A percentile compares a stretch with the other conserved stretches of the same genome.
Conservation (phyloP, 2,888 invertebrate genomes). For the Lepidocyrtoides sp. region DNA sequence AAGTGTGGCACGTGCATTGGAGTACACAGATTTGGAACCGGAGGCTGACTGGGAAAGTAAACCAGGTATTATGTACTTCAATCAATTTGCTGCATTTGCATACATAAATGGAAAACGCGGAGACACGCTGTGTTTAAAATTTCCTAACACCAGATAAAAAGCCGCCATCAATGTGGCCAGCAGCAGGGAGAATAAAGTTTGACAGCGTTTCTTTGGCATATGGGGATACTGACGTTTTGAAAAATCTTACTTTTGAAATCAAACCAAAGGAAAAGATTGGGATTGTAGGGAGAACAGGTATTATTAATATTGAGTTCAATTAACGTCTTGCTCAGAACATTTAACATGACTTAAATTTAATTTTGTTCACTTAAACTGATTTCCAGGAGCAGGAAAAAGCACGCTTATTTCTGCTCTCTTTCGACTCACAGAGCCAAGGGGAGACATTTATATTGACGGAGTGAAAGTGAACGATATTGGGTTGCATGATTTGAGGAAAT, state of each 20-base stretch:
- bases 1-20: constrained; percentile 83
- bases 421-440: constrained; percentile 93
- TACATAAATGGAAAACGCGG: constrained; percentile 59
- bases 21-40: constrained; percentile 87
- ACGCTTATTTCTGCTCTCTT: constrained; percentile 95
- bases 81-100: background rate
- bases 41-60: constrained; percentile 91
- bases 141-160: no score
- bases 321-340: no score
- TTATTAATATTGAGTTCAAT: no score
- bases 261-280: constrained; percentile 84
- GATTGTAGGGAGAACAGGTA: constrained; percentile 90
- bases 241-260: constrained; percentile 86
- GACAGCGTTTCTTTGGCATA: constrained; percentile 86
- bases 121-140: no score
- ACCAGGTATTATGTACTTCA: constrained; percentile 86
- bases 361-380: no score
- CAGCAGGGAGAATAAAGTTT: constrained; percentile 76
- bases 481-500: constrained; percentile 91
- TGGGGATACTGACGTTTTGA: constrained; percentile 86
- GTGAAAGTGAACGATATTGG: constrained; percentile 87
- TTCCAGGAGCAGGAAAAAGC: constrained; percentile 98
- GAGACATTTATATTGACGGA: constrained; percentile 93
- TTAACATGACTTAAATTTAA: no score
- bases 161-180: no score